Conservation (phyloP, 1,140 invertebrate species). For the Brachionus rotundiformis region DNA sequence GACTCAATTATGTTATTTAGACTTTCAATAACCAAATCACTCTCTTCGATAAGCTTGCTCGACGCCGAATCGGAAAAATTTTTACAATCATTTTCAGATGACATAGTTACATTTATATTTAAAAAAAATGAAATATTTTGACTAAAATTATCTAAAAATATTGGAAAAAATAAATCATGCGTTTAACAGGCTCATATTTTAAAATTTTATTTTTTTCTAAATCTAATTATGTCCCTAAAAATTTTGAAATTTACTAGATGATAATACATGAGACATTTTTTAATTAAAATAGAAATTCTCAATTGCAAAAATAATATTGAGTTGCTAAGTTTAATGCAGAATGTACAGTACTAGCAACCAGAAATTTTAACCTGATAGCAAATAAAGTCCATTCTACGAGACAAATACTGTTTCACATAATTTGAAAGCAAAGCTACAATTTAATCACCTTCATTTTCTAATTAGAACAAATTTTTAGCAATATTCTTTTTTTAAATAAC, state of each 20-base stretch:
- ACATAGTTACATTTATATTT: neutral
- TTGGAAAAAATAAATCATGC: neutral
- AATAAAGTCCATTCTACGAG: too few species aligned
- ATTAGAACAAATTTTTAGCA: too few species aligned
- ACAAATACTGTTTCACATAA: too few species aligned
- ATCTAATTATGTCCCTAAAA: neutral
- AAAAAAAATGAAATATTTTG: neutral
- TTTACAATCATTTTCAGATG: conserved; percentile 9
- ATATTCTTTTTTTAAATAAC: too few species aligned
- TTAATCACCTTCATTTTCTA: too few species aligned
- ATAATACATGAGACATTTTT: neutral
- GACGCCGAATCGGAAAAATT: neutral
- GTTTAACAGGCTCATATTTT: neutral
- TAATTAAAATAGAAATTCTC: neutral
- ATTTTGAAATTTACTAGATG: neutral
- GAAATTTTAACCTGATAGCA: neutral
- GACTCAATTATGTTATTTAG: conserved; percentile 25
- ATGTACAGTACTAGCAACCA: neutral
- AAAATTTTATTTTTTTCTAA: neutral
- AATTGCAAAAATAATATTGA: neutral
- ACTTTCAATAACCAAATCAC: neutral
- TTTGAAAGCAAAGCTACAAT: too few species aligned
- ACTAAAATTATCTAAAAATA: conserved; percentile 8
- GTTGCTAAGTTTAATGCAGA: neutral
- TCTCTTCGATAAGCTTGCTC: neutral